Conservation (phyloP, 2,888 invertebrate genomes). For the Pristionchus entomophagus region DNA sequence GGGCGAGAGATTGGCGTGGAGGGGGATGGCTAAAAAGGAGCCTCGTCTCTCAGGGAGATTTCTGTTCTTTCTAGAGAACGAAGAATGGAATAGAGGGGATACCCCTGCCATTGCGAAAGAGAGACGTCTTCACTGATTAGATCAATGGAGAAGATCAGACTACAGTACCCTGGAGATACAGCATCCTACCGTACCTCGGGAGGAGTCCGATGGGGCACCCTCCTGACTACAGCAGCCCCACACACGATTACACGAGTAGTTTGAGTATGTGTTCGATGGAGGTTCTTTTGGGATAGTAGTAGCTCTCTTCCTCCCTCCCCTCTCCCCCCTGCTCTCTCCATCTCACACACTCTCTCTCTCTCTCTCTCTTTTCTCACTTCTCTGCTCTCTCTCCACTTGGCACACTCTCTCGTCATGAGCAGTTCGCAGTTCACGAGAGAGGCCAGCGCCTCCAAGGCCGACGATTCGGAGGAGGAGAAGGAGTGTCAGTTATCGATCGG, state of each 20-base stretch:
- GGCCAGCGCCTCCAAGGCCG: constrained; percentile 38
- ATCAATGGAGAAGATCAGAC: neutral
- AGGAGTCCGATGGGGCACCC: neutral
- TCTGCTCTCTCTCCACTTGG: neutral
- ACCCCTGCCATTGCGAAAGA: neutral
- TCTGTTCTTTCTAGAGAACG: neutral
- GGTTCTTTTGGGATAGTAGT: constrained; percentile 20
- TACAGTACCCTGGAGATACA: neutral
- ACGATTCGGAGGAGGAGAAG: neutral
- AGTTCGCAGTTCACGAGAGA: constrained; percentile 42
- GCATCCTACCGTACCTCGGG: neutral
- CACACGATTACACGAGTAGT: constrained; percentile 5
- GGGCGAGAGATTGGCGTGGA: neutral
- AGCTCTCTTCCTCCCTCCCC: constrained; percentile 12
- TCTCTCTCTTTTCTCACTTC: neutral
- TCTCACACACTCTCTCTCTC: neutral
- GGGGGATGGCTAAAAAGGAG: neutral
- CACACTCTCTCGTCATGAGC: neutral
- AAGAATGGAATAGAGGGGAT: neutral
- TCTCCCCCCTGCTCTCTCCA: neutral
- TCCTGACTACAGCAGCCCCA: neutral
- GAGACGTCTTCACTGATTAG: neutral
- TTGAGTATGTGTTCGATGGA: constrained; percentile 22
- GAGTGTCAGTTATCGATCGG: constrained; percentile 19
- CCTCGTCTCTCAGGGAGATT: constrained; percentile 5